Evolutionary conservation across 2,797 vertebrate species (phyloP).

Genomic region (Miichthys miiuy): DNA sequence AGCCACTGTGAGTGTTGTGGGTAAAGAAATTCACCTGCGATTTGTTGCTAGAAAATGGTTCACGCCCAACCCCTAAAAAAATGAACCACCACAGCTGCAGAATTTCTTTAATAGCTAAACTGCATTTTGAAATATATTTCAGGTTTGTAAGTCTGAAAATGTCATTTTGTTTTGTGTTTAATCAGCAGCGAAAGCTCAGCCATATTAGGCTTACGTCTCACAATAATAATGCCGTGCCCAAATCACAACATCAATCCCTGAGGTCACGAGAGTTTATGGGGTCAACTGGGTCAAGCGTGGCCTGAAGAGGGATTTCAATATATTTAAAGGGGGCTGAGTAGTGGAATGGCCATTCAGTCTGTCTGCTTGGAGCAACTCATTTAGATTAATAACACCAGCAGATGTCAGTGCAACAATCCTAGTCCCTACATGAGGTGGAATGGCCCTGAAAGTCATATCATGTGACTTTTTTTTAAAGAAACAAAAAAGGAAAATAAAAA

Average conservation of each 20-base stretch:
- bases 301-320: constrained; percentile 47
- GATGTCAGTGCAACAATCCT: constrained; percentile 57
- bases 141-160: neutral
- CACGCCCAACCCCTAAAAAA: neutral
- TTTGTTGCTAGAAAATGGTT: constrained; percentile 14
- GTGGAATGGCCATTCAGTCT: constrained; percentile 16
- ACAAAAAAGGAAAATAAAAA: constrained; percentile 8
- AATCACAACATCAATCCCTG: constrained; percentile 16
- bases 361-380: constrained; percentile 40
- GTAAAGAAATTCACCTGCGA: constrained; percentile 37
- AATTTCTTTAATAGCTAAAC: neutral
- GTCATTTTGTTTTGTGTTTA: neutral
- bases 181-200: neutral
- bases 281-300: constrained; percentile 64
- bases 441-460: constrained; percentile 19
- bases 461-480: constrained; percentile 11
- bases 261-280: constrained; percentile 46
- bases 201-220: neutral
- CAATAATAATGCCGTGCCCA: constrained; percentile 24
- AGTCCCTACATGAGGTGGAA: neutral
- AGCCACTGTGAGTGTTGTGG: constrained; percentile 14
- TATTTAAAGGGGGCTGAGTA: constrained; percentile 35
- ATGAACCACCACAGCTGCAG: neutral
- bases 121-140: neutral
- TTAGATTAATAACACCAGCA: constrained; percentile 63